These are phyloP conservation scores for Drosophila hamatofila DNA, from an alignment of 2,888 invertebrate genomes.

Conservation along the genomic window DNA sequence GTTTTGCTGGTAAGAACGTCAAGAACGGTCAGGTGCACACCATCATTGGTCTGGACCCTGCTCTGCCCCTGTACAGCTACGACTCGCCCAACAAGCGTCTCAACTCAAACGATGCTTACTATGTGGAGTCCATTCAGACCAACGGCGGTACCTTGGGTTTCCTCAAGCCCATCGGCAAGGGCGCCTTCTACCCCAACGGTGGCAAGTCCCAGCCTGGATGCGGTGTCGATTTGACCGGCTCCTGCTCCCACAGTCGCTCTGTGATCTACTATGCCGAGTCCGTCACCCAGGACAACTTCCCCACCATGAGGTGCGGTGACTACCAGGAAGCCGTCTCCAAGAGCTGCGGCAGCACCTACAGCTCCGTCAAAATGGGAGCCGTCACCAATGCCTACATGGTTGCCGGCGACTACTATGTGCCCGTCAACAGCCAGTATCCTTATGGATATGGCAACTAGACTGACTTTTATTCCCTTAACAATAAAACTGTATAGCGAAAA, in stretches of 20 bases:
- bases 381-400: conserved; percentile 72
- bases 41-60: conserved; percentile 86
- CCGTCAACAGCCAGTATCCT: conserved; percentile 71
- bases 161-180: conserved; percentile 83
- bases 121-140: conserved; percentile 84
- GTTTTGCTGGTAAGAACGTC: conserved; percentile 87
- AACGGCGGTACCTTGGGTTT: conserved; percentile 79
- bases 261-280: conserved; percentile 85
- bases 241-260: conserved; percentile 85
- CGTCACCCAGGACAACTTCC: conserved; percentile 74
- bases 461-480: conserved; percentile 13
- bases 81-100: conserved; percentile 70
- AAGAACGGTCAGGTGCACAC: conserved; percentile 87
- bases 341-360: conserved; percentile 71
- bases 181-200: conserved; percentile 87
- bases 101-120: conserved; percentile 73
- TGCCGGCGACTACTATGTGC: conserved; percentile 80
- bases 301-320: conserved; percentile 63
- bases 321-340: conserved; percentile 80
- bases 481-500: conserved; percentile 26
- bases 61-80: conserved; percentile 77
- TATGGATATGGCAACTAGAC: conserved; percentile 69
- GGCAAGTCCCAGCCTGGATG: conserved; percentile 87
- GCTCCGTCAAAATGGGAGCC: conserved; percentile 77
- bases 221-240: conserved; percentile 82